Base-by-base conservation (phyloP, 2,797 vertebrate genomes). In the Lateolabrax maculatus region DNA sequence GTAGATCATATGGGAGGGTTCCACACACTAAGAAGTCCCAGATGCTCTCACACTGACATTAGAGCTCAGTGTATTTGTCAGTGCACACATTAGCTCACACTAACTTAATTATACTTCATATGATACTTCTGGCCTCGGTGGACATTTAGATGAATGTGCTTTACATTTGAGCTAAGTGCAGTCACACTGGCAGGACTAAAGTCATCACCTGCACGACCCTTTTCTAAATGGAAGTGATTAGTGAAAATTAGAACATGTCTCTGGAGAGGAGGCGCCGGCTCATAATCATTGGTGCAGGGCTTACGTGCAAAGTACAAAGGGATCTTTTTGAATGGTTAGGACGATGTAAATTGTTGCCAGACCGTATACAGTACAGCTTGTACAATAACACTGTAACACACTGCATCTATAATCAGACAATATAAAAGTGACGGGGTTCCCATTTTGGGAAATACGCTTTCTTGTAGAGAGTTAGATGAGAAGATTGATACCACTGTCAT, bases 261-360 rank as follows among this genome's bases (percentile, higher is more conserved):
- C 87, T 49, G 39, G 83, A 84, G 84, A 79, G 39, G 46, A 61
- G 52, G 27, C 13, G 7, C 9, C 2, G 23, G 34, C 49, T 73
- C 27, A 39, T 19, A 72, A 25, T 70, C 70, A 62, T 3, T 56
- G 46, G 62, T 71, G 77, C 53, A 76, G 36, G 36, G 69, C 49
- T 53, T 55, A 46, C 34, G 57, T 46, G 70, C 44, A 63, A 58
- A 77, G 62, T 65, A 71, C 43, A 89, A 83, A 13, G 65, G 53
- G 23, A 25, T 80, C 68, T 52, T 75, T 82, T 6, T 66, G 0
- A 79, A 80, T 58, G 55, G 15, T 52, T 41, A 19, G 21, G 37
- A 57, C 72, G 57, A 74, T 1, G n/a, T 23, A 79, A 90, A 92
- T 86, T 80, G 67, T 70, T 89, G 19, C 88, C 90, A 92, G 87